phyloP scores from a whole-genome alignment of 1,140 invertebrate species.

The Micrasema longulum region DNA sequence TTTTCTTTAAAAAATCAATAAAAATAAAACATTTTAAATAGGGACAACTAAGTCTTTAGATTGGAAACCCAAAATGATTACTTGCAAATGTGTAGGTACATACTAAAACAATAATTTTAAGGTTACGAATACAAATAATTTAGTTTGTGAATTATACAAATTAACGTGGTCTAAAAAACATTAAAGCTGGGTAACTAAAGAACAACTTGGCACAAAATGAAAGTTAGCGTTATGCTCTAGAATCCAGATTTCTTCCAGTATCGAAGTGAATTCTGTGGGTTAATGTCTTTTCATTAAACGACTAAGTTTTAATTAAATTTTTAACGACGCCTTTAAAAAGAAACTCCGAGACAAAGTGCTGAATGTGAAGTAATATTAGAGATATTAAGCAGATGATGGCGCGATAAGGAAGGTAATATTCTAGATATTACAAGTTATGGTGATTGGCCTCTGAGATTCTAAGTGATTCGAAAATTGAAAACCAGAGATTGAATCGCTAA shows the following conservation, averaged over 20 bases:
- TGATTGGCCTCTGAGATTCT: conserved; percentile 18
- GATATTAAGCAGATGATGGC: conserved; percentile 20
- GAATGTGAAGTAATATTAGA: conserved; percentile 33
- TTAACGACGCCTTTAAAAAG: conserved; percentile 25
- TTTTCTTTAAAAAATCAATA: too few relatives aligned
- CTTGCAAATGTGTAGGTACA: too few relatives aligned
- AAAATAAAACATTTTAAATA: too few relatives aligned
- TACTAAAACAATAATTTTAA: too few relatives aligned
- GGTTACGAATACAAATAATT: too few relatives aligned
- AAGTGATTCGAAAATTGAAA: background rate
- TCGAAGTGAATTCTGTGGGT: background rate
- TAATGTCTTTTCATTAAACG: conserved; percentile 21
- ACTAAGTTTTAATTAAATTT: conserved; percentile 39
- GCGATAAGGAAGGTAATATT: conserved; percentile 30
- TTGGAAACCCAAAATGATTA: too few relatives aligned
- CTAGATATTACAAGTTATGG: conserved; percentile 31
- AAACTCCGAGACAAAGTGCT: conserved; percentile 27
- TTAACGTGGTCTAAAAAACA: too few relatives aligned
- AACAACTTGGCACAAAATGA: too few relatives aligned
- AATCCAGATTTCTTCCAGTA: background rate
- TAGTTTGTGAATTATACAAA: too few relatives aligned
- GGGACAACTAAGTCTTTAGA: too few relatives aligned
- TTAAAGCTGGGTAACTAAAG: too few relatives aligned
- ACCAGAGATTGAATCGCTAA: background rate
- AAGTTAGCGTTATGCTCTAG: background rate